Percentiles rank a stretch among this genome's conserved stretches.
Conservation (phyloP, 2,888 invertebrate species). For the Lamproptera curius region DNA sequence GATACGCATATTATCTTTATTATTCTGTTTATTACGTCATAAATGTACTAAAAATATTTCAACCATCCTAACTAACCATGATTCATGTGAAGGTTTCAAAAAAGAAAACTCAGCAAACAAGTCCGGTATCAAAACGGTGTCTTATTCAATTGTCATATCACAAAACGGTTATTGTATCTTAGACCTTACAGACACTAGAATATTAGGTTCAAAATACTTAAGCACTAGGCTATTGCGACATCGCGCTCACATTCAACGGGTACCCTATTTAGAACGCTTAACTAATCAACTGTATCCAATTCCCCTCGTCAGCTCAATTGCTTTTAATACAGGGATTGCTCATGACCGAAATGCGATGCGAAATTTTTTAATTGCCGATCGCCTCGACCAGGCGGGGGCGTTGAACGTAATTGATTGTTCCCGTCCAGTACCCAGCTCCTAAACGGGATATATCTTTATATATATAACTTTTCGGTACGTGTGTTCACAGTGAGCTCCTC, state of each 20-base stretch:
- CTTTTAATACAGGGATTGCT: conserved; percentile 65
- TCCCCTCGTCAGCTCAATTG: conserved; percentile 71
- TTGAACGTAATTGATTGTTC: conserved; percentile 42
- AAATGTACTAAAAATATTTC: too few species aligned
- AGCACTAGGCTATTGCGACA: conserved; percentile 34
- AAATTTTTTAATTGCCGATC: conserved; percentile 58
- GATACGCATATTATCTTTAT: too few species aligned
- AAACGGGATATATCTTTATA: conserved; percentile 15
- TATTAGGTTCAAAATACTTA: conserved; percentile 16
- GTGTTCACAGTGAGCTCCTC: too few species aligned
- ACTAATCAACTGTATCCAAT: conserved; percentile 71
- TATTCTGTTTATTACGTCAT: too few species aligned
- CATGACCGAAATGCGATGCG: conserved; percentile 56
- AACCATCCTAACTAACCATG: too few species aligned
- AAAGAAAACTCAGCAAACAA: not conserved
- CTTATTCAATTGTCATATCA: not conserved
- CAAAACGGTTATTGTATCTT: not conserved
- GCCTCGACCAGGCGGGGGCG: conserved; percentile 32
- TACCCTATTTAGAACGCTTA: conserved; percentile 53
- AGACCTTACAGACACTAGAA: not conserved
- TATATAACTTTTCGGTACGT: too few species aligned
- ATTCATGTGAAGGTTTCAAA: not conserved
- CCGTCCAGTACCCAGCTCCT: conserved; percentile 26
- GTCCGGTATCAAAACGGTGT: not conserved
- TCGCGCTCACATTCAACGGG: conserved; percentile 35